phyloP scores from a whole-genome alignment of 37 sponge, comb jelly and placozoan species.

The Cliona cf. orientalis region DNA sequence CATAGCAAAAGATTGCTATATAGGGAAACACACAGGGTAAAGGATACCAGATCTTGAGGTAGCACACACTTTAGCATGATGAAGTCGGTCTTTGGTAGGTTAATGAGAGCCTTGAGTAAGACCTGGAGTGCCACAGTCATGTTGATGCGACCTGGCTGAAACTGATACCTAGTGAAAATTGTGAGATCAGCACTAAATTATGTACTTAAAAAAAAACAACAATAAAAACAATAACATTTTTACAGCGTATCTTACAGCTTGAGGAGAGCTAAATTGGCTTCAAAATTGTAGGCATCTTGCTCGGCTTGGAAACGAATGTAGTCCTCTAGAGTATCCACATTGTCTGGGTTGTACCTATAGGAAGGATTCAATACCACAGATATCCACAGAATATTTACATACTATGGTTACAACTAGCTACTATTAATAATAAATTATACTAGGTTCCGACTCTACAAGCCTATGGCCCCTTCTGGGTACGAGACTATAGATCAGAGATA shows the following conservation, averaged over 20 bases:
- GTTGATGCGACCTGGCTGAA: slow-evolving; percentile 42
- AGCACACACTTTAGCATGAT: slow-evolving; percentile 55
- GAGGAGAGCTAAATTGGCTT: slow-evolving; percentile 84
- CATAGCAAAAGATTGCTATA: too few relatives aligned
- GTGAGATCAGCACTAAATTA: too few relatives aligned
- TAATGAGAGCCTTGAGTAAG: slow-evolving; percentile 73
- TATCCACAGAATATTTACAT: too few relatives aligned
- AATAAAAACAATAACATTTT: background rate
- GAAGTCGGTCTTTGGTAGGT: slow-evolving; percentile 71
- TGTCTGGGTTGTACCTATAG: slow-evolving; percentile 85
- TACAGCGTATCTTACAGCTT: too few relatives aligned
- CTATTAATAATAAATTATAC: too few relatives aligned
- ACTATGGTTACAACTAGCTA: too few relatives aligned
- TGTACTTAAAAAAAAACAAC: background rate
- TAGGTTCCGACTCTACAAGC: background rate
- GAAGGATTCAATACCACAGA: background rate
- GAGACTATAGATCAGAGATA: background rate
- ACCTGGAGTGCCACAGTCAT: slow-evolving; percentile 26
- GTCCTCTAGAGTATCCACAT: slow-evolving; percentile 54
- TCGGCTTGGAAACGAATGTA: slow-evolving; percentile 63
- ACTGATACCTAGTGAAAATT: too few relatives aligned
- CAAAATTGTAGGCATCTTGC: slow-evolving; percentile 64
- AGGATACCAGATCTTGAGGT: slow-evolving; percentile 40
- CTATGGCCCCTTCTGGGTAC: background rate
- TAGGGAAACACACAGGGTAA: too few relatives aligned